Evolutionary conservation across 1,140 invertebrate species (phyloP).

Genomic region (Branchinecta lindahli): DNA sequence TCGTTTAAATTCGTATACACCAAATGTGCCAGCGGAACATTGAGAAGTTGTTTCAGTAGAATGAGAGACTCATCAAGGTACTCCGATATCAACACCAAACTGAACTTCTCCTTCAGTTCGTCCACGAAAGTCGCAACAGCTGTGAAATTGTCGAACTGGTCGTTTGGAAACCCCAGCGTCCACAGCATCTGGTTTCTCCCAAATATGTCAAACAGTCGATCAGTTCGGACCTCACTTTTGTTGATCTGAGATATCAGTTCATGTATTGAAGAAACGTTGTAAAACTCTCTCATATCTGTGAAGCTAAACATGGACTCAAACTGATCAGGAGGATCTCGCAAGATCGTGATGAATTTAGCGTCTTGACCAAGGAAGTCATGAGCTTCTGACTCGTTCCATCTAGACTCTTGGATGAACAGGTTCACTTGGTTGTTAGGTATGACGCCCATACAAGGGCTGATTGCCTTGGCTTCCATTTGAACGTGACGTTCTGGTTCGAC

Average conservation of each 20-base stretch:
- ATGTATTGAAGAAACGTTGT: not conserved
- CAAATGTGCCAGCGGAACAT: slow-evolving; percentile 35
- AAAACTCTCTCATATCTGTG: slow-evolving; percentile 18
- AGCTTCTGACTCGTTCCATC: too few relatives aligned
- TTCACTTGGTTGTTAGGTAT: too few relatives aligned
- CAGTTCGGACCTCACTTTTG: slow-evolving; percentile 3
- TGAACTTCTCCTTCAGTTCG: slow-evolving; percentile 32
- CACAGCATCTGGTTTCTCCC: slow-evolving; percentile 33
- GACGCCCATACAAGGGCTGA: too few relatives aligned
- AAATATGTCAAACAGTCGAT: slow-evolving; percentile 1
- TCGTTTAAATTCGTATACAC: slow-evolving; percentile 31
- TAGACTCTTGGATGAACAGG: too few relatives aligned
- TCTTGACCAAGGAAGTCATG: too few relatives aligned
- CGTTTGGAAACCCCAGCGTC: slow-evolving; percentile 28
- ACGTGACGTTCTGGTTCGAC: too few relatives aligned
- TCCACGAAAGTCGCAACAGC: slow-evolving; percentile 23
- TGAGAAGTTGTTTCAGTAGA: slow-evolving; percentile 33
- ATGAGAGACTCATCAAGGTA: slow-evolving; percentile 38
- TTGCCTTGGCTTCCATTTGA: too few relatives aligned
- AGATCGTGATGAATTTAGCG: slow-evolving; percentile 26
- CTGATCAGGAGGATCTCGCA: slow-evolving; percentile 30
- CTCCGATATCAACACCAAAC: slow-evolving; percentile 38
- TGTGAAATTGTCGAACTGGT: slow-evolving; percentile 21
- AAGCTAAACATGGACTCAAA: slow-evolving; percentile 30
- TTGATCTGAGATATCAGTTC: slow-evolving; percentile 10